Evolutionary conservation across 1,140 invertebrate genomes (phyloP).

Genomic region (Papilio glaucus): DNA sequence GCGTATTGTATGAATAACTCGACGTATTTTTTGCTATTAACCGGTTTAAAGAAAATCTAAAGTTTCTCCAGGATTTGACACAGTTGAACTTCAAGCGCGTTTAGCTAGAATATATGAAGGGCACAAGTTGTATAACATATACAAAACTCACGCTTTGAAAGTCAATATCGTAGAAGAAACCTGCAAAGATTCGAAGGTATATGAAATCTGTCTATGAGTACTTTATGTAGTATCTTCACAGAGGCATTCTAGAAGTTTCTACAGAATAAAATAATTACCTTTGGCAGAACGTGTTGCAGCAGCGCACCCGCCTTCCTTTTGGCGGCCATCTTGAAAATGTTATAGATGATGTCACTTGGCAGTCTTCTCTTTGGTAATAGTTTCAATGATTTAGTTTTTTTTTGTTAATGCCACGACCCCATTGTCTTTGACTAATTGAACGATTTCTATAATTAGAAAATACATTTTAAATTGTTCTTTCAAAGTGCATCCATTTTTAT

Average conservation of each 20-base stretch:
- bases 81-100: too few species aligned
- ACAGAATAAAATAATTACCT: slow-evolving; percentile 70
- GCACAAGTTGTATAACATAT: too few species aligned
- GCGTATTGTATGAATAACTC: too few species aligned
- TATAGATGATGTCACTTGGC: slow-evolving; percentile 59
- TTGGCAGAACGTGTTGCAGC: slow-evolving; percentile 83
- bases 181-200: too few species aligned
- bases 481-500: slow-evolving; percentile 1
- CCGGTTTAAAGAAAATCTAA: too few species aligned
- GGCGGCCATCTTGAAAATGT: slow-evolving; percentile 77
- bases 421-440: slow-evolving; percentile 50
- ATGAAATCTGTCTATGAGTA: too few species aligned
- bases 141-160: too few species aligned
- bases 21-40: too few species aligned
- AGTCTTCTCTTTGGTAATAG: slow-evolving; percentile 73
- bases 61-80: too few species aligned
- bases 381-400: slow-evolving; percentile 50
- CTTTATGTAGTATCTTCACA: too few species aligned
- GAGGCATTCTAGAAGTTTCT: not conserved
- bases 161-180: too few species aligned
- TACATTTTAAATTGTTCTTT: not conserved
- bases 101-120: too few species aligned
- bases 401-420: slow-evolving; percentile 65
- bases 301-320: slow-evolving; percentile 83
- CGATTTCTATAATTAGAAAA: slow-evolving; percentile 39